Conservation (phyloP, 2,797 vertebrate species). For the Malurus leucopterus region DNA sequence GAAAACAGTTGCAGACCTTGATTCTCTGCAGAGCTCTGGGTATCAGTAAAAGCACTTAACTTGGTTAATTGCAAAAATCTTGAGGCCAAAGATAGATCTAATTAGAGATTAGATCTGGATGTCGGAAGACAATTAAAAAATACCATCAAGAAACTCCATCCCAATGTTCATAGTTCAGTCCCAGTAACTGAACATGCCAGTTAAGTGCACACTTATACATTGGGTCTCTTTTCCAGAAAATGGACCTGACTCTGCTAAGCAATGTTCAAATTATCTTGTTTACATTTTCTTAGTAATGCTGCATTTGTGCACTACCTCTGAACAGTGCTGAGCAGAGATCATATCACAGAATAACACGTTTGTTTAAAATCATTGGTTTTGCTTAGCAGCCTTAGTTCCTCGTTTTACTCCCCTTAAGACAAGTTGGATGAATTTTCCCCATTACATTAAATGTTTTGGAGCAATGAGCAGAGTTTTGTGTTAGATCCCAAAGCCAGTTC, state of each 20-base stretch:
- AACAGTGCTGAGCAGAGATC: slow-evolving; percentile 47
- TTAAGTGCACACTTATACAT: neutral
- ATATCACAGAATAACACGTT: neutral
- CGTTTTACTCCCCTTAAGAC: neutral
- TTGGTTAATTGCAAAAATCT: neutral
- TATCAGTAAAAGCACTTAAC: neutral
- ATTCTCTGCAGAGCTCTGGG: neutral
- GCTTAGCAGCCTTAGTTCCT: neutral
- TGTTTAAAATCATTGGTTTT: neutral
- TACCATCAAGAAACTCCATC: neutral
- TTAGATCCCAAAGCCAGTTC: neutral
- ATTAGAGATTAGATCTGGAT: neutral
- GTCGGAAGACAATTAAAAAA: neutral
- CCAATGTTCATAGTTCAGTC: rapidly evolving
- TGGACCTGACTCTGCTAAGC: neutral
- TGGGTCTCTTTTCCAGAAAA: neutral
- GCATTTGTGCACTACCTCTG: slow-evolving; percentile 39
- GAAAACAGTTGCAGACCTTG: neutral
- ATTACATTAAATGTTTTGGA: neutral
- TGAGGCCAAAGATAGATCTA: slow-evolving; percentile 5
- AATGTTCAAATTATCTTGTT: slow-evolving; percentile 34
- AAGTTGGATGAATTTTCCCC: neutral
- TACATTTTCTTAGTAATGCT: slow-evolving; percentile 40
- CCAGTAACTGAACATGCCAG: neutral
- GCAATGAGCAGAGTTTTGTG: neutral